phyloP scores from a whole-genome alignment of 1,140 invertebrate species.

The Sitobion miscanthi region DNA sequence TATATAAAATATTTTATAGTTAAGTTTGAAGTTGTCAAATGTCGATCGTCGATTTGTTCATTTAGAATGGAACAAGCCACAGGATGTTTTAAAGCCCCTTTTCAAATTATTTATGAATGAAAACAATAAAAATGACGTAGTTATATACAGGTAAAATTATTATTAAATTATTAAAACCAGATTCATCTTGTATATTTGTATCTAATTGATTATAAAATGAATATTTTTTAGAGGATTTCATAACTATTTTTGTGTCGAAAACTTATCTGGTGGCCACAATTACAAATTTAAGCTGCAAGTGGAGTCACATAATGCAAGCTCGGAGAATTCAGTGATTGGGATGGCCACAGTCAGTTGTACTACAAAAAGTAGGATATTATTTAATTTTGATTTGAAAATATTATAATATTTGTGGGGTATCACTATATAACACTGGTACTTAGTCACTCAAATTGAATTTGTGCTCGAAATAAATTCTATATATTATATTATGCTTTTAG shows the following conservation, averaged over 20 bases:
- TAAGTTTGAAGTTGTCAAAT: background rate
- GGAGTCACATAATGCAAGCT: background rate
- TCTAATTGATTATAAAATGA: background rate
- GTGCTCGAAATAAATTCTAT: background rate
- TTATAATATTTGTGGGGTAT: background rate
- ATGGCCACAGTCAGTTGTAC: background rate
- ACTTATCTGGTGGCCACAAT: background rate
- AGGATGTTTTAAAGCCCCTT: background rate
- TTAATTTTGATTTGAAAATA: background rate
- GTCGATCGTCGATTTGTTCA: background rate
- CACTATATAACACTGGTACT: background rate
- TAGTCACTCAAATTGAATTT: background rate
- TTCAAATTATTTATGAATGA: slow-evolving; percentile 17
- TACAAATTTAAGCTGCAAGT: background rate
- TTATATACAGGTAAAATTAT: slow-evolving; percentile 29
- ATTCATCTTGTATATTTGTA: too few species aligned
- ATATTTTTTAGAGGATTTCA: slow-evolving; percentile 32
- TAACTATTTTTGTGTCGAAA: background rate
- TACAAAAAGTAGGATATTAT: slow-evolving; percentile 24
- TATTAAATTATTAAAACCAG: background rate
- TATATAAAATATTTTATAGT: slow-evolving; percentile 7
- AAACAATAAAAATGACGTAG: background rate
- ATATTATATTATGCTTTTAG: background rate
- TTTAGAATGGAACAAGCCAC: slow-evolving; percentile 40
- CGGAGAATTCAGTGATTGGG: background rate